These are phyloP conservation scores for Hemiscyllium ocellatum DNA, from an alignment of 2,113 vertebrate species.

Conservation along the genomic window DNA sequence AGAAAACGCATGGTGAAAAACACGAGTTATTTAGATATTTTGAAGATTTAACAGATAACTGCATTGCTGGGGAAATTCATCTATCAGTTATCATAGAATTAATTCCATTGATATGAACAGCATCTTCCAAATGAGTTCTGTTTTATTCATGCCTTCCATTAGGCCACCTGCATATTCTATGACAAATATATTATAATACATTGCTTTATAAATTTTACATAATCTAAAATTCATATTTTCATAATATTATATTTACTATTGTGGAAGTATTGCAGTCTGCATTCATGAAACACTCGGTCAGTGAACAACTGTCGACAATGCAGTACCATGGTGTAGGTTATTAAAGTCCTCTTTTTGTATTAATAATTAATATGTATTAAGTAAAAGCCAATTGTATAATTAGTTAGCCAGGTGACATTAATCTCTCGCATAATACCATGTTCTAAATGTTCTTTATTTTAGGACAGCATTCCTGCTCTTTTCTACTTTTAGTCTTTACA, in stretches of 20 bases:
- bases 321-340: neutral
- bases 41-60: neutral
- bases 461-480: no score
- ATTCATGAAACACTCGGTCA: neutral
- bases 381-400: no score
- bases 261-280: neutral
- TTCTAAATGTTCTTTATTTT: no score
- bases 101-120: neutral
- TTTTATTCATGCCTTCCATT: slow-evolving; percentile 16
- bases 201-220: neutral
- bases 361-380: neutral
- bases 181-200: slow-evolving; percentile 11
- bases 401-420: no score
- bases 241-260: neutral
- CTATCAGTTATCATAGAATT: slow-evolving; percentile 27
- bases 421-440: no score
- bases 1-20: neutral
- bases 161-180: neutral
- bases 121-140: neutral
- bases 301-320: neutral
- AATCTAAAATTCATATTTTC: slow-evolving; percentile 15
- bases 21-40: slow-evolving; percentile 8
- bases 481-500: no score
- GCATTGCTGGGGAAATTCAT: neutral
- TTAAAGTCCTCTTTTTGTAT: neutral